Percentiles rank a stretch among this genome's conserved stretches.
These are phyloP conservation scores for Lasiurus borealis DNA, from an alignment of 2,113 vertebrate genomes.

Conservation along the genomic window DNA sequence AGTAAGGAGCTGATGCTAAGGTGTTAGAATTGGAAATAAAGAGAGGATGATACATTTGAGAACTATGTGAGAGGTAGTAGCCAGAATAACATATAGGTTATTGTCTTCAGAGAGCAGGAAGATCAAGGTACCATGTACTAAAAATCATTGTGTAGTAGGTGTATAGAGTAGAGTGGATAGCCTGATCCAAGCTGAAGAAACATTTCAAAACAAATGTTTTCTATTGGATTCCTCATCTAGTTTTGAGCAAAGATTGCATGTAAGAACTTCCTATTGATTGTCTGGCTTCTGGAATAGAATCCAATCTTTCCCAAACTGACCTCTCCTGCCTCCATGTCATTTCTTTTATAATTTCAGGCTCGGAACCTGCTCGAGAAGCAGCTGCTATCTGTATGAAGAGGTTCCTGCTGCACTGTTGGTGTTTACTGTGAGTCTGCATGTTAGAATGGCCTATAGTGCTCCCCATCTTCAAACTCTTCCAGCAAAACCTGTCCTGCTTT, in stretches of 20 bases:
- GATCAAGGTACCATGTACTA: not conserved
- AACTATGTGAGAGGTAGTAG: not conserved
- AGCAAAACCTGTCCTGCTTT: not conserved
- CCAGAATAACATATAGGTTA: not conserved
- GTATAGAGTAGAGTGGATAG: not conserved
- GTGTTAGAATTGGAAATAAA: not conserved
- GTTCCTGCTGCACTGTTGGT: not conserved
- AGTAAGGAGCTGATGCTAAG: not conserved
- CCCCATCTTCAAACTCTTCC: not conserved
- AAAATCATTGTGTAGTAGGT: not conserved
- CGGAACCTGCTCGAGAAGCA: constrained; percentile 27
- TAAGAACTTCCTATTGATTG: constrained; percentile 19
- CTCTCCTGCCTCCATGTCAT: not conserved
- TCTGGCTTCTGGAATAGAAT: not conserved
- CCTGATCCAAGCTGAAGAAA: not conserved
- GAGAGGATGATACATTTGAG: not conserved
- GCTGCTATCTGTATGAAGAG: not conserved
- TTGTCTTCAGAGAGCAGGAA: not conserved
- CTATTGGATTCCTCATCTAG: not conserved
- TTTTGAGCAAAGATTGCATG: not conserved
- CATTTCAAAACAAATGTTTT: not conserved
- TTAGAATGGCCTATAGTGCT: not conserved
- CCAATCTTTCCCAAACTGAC: not conserved
- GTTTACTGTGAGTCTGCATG: not conserved
- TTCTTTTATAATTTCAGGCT: constrained; percentile 36